Percentiles rank a stretch among this genome's conserved stretches.
Conservation (phyloP, 1,140 invertebrate genomes). For the Drosophila ironensis region DNA sequence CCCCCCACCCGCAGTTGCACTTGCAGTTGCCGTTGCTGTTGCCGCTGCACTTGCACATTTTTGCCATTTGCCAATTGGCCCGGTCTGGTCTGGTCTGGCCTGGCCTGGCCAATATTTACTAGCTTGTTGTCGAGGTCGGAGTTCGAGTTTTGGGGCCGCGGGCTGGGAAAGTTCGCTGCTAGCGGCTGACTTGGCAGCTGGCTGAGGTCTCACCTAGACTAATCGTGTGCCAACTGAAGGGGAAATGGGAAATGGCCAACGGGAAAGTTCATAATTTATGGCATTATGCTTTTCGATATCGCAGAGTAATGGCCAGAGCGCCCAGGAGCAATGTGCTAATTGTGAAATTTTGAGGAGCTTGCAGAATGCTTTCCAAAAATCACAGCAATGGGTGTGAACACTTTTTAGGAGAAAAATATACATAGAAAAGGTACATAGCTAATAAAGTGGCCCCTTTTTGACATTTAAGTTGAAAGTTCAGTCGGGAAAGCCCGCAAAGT, state of each 20-base stretch:
- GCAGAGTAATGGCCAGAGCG: conserved; percentile 8
- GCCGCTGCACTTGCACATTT: conserved; percentile 48
- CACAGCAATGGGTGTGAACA: not conserved
- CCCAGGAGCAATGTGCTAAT: conserved; percentile 4
- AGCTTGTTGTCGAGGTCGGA: conserved; percentile 49
- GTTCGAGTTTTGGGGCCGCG: not conserved
- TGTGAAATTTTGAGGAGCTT: conserved; percentile 8
- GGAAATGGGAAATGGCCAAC: conserved; percentile 35
- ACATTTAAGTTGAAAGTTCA: not conserved
- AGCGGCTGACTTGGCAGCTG: conserved; percentile 45
- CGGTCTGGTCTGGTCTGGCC: not conserved
- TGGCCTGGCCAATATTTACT: conserved; percentile 41
- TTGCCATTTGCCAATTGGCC: conserved; percentile 42
- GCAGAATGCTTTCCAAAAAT: not conserved
- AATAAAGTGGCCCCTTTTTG: not conserved
- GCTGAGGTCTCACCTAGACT: conserved; percentile 46
- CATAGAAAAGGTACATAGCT: not conserved
- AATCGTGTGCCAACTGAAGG: conserved; percentile 41
- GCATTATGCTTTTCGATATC: conserved; percentile 45
- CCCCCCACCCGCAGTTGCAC: conserved; percentile 10
- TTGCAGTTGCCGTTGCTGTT: conserved; percentile 23
- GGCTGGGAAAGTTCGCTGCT: conserved; percentile 25
- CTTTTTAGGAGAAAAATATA: not conserved
- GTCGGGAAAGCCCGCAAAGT: too few relatives aligned
- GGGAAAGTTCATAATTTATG: conserved; percentile 46